Evolutionary conservation across 2,888 invertebrate species (phyloP), one percentile per base, ranked within the genome.

Genomic region (Lithophane semibrunnea): DNA sequence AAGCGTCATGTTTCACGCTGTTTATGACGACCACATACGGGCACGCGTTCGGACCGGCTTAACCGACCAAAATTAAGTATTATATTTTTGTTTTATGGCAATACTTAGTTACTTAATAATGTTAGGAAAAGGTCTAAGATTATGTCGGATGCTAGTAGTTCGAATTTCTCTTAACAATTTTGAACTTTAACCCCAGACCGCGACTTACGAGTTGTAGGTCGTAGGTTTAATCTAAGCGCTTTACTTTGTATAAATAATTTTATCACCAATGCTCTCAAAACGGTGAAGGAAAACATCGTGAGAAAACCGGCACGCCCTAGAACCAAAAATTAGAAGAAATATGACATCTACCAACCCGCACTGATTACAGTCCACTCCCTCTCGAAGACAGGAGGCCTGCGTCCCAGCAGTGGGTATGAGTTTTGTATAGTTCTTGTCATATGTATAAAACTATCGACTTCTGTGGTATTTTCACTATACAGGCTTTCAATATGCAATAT

Each of bases 1-100:
- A 92, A 92, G 96, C 92, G 94, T 96, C 96, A 92, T 92, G 96
- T 96, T 96, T 94, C 96, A 92, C 91, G 88, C 91, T 92, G 92
- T 94, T 95, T 95, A 94, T 93, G 92, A 90, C 90, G 88, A 86
- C 78, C 81, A 91, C 91, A 93, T 88, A 95, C 92, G 91, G 92
- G 24, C 24, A 37, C 24, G 75, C 56, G 83, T 75, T 86, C 83
- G 73, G 56, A 64, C 86, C 80, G 88, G 83, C 91, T 78, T 85
- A 74, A 79, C 37, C 9, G 68, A 77, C 65, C 63, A 60, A 80
- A 68, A 71, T 83, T 29, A 58, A 24, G 21, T 58, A 16, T 37
- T 56, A 1, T 13, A 63, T 29, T 52, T 52, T 2, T 58, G 2
- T 42, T 24, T 65, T 18, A 13, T 77, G 58, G 12, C n/a, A 24